Conservation (phyloP, 2,888 invertebrate genomes). For the Aphrophora alni region DNA sequence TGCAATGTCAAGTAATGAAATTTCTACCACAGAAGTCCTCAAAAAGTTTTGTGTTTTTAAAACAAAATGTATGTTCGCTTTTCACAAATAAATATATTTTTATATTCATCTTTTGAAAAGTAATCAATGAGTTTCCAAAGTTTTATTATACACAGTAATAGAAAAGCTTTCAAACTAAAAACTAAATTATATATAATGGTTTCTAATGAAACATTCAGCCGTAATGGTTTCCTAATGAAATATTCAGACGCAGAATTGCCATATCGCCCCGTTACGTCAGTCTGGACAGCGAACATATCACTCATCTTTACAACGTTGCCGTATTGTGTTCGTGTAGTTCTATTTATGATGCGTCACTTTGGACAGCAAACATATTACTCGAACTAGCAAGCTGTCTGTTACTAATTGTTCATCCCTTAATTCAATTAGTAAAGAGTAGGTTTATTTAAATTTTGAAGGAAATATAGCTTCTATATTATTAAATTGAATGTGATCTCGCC, state of each 20-base stretch:
- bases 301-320: not conserved
- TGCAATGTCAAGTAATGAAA: no score
- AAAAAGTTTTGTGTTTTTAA: no score
- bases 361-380: not conserved
- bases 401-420: not conserved
- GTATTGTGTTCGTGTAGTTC: not conserved
- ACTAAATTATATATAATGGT: no score
- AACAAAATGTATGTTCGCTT: no score
- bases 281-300: not conserved
- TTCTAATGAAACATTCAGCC: no score
- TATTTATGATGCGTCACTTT: not conserved
- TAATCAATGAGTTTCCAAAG: not conserved
- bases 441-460: no score
- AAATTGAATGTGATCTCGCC: no score
- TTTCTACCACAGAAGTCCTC: no score
- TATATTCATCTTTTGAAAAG: not conserved
- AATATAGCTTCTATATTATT: no score
- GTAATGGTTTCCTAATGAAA: not conserved
- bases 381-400: not conserved
- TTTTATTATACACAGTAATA: not conserved
- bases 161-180: not conserved
- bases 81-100: no score
- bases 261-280: not conserved
- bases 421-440: not conserved
- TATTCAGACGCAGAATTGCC: not conserved